A percentile compares a stretch with the other conserved stretches of the same genome.
These are phyloP conservation scores for Gephyroberyx darwinii DNA, from an alignment of 2,797 vertebrate species.

Conservation along the genomic window DNA sequence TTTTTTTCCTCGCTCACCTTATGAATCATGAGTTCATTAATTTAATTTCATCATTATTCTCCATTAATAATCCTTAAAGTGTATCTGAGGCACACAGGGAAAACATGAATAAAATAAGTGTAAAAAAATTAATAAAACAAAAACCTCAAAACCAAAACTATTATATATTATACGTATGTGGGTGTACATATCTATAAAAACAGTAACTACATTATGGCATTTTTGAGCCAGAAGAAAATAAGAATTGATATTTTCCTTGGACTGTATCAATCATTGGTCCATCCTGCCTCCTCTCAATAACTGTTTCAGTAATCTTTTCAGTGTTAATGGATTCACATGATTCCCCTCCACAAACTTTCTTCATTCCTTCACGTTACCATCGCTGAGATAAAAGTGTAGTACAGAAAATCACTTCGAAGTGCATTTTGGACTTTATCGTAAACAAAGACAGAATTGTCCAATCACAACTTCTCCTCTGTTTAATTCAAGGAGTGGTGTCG, in stretches of 20 bases:
- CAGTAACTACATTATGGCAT: conserved; percentile 57
- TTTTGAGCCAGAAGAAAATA: conserved; percentile 44
- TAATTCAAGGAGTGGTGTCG: conserved; percentile 58
- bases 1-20: conserved; percentile 55
- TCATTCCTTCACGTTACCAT: conserved; percentile 45
- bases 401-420: conserved; percentile 66
- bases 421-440: conserved; percentile 73
- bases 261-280: conserved; percentile 30
- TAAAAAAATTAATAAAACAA: conserved; percentile 64
- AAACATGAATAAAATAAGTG: conserved; percentile 80
- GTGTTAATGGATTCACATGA: conserved; percentile 47
- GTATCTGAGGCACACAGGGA: conserved; percentile 85
- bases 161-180: conserved; percentile 44
- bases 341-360: conserved; percentile 34
- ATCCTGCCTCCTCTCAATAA: conserved; percentile 25
- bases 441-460: conserved; percentile 75
- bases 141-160: conserved; percentile 57
- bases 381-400: conserved; percentile 43
- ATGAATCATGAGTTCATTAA: conserved; percentile 56
- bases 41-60: conserved; percentile 68
- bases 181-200: conserved; percentile 74
- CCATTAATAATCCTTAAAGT: conserved; percentile 79
- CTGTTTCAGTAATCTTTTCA: conserved; percentile 50
- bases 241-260: conserved; percentile 41
- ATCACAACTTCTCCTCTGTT: conserved; percentile 54